phyloP scores from a whole-genome alignment of 2,113 vertebrate species.

The Malurus elegans region DNA sequence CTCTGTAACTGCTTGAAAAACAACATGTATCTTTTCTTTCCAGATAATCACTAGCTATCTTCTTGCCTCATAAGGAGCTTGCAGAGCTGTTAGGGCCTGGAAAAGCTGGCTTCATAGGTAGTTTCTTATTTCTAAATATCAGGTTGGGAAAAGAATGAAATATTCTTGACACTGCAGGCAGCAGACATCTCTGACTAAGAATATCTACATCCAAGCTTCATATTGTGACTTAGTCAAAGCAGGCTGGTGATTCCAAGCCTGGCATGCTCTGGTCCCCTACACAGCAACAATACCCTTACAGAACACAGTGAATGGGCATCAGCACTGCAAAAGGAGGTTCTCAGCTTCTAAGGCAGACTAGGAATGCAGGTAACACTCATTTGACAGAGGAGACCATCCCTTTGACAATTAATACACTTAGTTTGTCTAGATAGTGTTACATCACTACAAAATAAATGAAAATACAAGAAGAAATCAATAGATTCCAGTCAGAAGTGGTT shows the following conservation, averaged over 20 bases:
- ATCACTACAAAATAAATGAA: neutral
- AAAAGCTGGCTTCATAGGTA: neutral
- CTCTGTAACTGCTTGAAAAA: neutral
- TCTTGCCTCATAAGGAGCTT: neutral
- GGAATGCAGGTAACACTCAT: neutral
- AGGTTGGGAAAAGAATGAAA: neutral
- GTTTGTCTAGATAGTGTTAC: neutral
- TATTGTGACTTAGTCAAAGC: neutral
- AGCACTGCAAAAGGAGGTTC: neutral
- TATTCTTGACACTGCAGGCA: neutral
- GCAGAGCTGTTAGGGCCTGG: neutral
- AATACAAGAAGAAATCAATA: neutral
- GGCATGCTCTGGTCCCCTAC: neutral
- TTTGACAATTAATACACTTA: neutral
- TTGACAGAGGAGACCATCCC: neutral
- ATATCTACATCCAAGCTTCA: neutral
- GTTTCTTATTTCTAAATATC: neutral
- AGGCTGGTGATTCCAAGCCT: neutral
- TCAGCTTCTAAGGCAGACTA: neutral
- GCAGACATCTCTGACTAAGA: neutral
- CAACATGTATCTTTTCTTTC: neutral
- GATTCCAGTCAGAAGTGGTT: neutral
- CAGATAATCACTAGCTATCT: neutral
- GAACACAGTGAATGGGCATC: neutral
- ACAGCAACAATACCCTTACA: neutral